Conservation (phyloP, 2,888 invertebrate species). For the Venusia cambrica region DNA sequence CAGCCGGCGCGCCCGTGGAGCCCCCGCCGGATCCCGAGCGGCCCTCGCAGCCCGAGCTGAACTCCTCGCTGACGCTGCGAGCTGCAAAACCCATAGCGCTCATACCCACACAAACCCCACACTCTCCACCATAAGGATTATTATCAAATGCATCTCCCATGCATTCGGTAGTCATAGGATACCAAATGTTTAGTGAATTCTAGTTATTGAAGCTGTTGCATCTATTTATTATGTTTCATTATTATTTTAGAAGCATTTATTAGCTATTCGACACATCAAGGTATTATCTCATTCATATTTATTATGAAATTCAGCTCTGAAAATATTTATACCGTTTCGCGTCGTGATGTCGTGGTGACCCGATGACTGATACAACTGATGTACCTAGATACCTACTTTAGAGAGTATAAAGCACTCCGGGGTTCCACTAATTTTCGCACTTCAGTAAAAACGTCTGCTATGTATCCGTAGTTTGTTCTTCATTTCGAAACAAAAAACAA, state of each 20-base stretch:
- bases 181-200: slow-evolving; percentile 19
- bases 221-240: slow-evolving; percentile 18
- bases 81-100: slow-evolving; percentile 83
- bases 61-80: slow-evolving; percentile 98
- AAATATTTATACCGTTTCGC: no score
- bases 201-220: slow-evolving; percentile 21
- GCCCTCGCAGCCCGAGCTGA: slow-evolving; percentile 97
- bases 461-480: no score
- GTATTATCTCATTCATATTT: no score
- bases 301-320: no score
- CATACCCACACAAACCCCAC: slow-evolving; percentile 40
- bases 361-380: no score
- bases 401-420: no score
- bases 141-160: slow-evolving; percentile 8
- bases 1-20: slow-evolving; percentile 73
- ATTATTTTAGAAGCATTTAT: slow-evolving; percentile 19
- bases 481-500: no score
- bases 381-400: no score
- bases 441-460: no score
- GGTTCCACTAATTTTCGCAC: no score
- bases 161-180: slow-evolving; percentile 14
- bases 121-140: slow-evolving; percentile 4
- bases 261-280: slow-evolving; percentile 21
- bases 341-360: no score
- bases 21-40: slow-evolving; percentile 90